Percentiles rank a stretch among this genome's conserved stretches.
Conservation (phyloP, 2,797 vertebrate genomes). For the Crocidura indochinensis region DNA sequence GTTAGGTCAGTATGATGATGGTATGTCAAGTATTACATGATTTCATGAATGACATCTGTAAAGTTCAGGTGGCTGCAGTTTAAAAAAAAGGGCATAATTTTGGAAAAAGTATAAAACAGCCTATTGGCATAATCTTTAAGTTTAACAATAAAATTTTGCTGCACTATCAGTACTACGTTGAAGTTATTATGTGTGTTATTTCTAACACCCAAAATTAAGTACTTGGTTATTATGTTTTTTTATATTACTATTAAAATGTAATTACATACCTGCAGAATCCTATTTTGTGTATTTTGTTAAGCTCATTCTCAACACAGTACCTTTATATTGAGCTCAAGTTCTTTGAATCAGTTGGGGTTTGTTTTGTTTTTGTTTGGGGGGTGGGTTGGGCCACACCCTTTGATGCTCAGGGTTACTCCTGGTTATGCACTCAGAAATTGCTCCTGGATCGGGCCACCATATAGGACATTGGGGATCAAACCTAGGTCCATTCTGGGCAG, state of each 20-base stretch:
- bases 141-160: slow-evolving; percentile 81
- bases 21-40: slow-evolving; percentile 54
- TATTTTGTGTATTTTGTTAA: slow-evolving; percentile 64
- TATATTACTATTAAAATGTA: slow-evolving; percentile 87
- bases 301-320: slow-evolving; percentile 48
- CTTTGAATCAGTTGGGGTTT: not conserved
- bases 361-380: not conserved
- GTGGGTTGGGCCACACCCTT: too few relatives aligned
- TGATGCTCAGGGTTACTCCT: too few relatives aligned
- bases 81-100: slow-evolving; percentile 44
- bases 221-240: slow-evolving; percentile 88
- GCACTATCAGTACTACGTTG: slow-evolving; percentile 76
- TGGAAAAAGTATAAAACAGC: slow-evolving; percentile 62
- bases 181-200: slow-evolving; percentile 86
- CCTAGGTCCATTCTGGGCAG: too few relatives aligned
- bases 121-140: slow-evolving; percentile 72
- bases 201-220: slow-evolving; percentile 87
- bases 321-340: slow-evolving; percentile 34
- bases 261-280: slow-evolving; percentile 76
- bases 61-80: slow-evolving; percentile 68
- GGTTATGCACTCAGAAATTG: too few relatives aligned
- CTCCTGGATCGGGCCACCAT: too few relatives aligned
- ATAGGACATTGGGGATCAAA: too few relatives aligned
- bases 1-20: slow-evolving; percentile 28
- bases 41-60: slow-evolving; percentile 54